Conservation (phyloP, 2,797 vertebrate species). For the Lates japonicus region DNA sequence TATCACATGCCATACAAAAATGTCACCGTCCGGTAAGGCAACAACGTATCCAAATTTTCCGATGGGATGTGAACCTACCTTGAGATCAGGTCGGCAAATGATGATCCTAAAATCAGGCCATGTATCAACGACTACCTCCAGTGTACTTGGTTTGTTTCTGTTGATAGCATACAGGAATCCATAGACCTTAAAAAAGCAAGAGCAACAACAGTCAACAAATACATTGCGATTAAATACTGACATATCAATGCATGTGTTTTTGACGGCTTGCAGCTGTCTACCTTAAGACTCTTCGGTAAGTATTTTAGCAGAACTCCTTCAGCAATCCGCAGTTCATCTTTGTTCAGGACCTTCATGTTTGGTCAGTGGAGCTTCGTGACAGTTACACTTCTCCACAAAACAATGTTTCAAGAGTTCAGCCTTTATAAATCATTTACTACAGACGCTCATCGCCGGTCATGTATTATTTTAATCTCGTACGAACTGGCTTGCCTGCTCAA, state of each 20-base stretch:
- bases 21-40: accelerated
- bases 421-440: conserved; percentile 29
- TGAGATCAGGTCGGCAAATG: conserved; percentile 63
- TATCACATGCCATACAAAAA: too few relatives aligned
- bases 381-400: accelerated
- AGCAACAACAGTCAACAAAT: neutral
- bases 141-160: conserved; percentile 59
- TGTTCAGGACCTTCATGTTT: conserved; percentile 70
- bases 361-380: neutral
- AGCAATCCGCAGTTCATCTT: conserved; percentile 63
- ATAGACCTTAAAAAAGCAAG: conserved; percentile 59
- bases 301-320: conserved; percentile 64
- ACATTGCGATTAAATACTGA: neutral
- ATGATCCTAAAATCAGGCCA: conserved; percentile 82
- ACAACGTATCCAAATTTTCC: neutral
- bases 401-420: neutral
- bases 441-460: neutral
- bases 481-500: too few relatives aligned
- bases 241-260: too few relatives aligned
- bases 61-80: conserved; percentile 49
- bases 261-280: neutral
- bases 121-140: conserved; percentile 71
- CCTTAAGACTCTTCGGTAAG: conserved; percentile 71
- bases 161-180: conserved; percentile 68
- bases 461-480: too few relatives aligned